phyloP scores from a whole-genome alignment of 2,113 vertebrate genomes.

The Telmatochromis sp. region DNA sequence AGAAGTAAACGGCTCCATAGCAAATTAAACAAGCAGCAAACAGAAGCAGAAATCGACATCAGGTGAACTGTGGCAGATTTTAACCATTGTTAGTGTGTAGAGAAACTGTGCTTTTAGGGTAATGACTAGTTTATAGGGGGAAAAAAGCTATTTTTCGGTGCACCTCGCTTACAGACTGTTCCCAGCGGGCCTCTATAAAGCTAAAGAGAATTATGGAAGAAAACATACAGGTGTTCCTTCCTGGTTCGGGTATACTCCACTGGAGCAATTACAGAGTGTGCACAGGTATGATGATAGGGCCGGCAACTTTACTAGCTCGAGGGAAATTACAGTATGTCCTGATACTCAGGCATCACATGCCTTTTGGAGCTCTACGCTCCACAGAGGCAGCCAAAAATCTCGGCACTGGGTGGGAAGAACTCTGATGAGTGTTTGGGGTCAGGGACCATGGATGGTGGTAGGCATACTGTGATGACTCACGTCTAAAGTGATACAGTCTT shows the following conservation, averaged over 20 bases:
- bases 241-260: constrained; percentile 22
- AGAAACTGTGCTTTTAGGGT: constrained; percentile 18
- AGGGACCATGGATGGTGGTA: neutral
- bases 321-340: constrained; percentile 60
- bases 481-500: neutral
- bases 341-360: constrained; percentile 19
- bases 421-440: neutral
- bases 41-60: neutral
- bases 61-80: neutral
- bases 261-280: constrained; percentile 64
- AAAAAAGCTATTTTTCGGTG: constrained; percentile 23
- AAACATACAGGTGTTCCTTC: constrained; percentile 70
- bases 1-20: neutral
- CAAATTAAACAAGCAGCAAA: neutral
- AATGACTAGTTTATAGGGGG: constrained; percentile 34
- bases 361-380: constrained; percentile 5
- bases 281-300: constrained; percentile 64
- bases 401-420: neutral
- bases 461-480: neutral
- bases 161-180: neutral
- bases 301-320: neutral
- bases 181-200: constrained; percentile 25
- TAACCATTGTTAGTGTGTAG: neutral
- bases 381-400: constrained; percentile 3
- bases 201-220: constrained; percentile 58